Base-by-base conservation (phyloP, 2,113 vertebrate genomes). In the Diadophis punctatus region DNA sequence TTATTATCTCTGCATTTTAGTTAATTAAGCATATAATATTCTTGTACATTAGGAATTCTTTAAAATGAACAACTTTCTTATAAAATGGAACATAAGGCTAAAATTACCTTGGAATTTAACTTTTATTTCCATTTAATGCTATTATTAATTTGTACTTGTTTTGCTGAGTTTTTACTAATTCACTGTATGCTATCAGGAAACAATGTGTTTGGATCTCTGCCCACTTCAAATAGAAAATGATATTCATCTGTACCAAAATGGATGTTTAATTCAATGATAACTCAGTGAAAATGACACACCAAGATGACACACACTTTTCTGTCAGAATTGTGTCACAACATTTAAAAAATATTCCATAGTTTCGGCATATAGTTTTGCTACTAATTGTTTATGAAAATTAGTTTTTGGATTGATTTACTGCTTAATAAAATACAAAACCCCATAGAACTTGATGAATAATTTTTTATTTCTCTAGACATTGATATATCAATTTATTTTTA, bases 21-120 rank as follows among this genome's bases (percentile, higher is more conserved):
- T 95, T 96, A 92, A 96, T 96, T 94, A 96, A 96, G 95, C 96
- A 94, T 25, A 9, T 94, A 90, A n/a, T 94, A 94, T 89, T 95
- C 90, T 85, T 87, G 55, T 94, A 92, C 93, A 90, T 96, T 91
- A 95, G n/a, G 89, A 90, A 92, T 90, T 87, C 34, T 96, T 93
- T 93, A 87, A 94, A 92, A 93, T 49, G 86, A 94, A 91, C 80
- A 85, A 68, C 91, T 95, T 93, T 95, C 95, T 96, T 96, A 94
- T 95, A 89, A 53, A 91, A 95, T 87, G 93, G 93, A 90, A 48
- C 46, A 93, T 93, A 85, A 56, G 90, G 46, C 34, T n/a, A 49
- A 34, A 74, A 95, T 49, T 96, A 94, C 96, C 95, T 95, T 91
- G 90, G 92, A 96, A 96, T 97, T 93, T 39, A 96, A 94, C 88